These are phyloP conservation scores for Istiophorus platypterus DNA, from an alignment of 2,113 vertebrate species.

Conservation along the genomic window DNA sequence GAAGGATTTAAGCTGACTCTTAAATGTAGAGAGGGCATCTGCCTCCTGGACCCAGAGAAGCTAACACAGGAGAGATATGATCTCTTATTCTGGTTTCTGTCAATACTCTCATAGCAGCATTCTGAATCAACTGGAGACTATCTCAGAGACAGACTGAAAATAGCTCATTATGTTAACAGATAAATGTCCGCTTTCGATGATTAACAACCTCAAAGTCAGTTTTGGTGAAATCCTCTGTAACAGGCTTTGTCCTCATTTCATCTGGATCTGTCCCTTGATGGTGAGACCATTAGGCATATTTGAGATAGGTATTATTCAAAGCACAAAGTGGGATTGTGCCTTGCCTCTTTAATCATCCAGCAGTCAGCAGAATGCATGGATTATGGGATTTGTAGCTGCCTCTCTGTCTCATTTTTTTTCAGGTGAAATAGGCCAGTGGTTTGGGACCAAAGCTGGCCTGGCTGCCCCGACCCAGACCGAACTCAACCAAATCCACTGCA, in stretches of 20 bases:
- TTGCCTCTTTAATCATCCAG: conserved; percentile 48
- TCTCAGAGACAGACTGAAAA: too few relatives aligned
- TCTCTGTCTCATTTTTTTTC: conserved; percentile 48
- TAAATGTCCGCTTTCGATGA: not conserved
- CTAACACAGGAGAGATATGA: too few relatives aligned
- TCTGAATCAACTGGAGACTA: too few relatives aligned
- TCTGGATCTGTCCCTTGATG: conserved; percentile 18
- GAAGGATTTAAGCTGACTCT: too few relatives aligned
- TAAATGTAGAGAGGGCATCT: too few relatives aligned
- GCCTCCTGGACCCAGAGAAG: too few relatives aligned
- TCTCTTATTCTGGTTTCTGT: too few relatives aligned
- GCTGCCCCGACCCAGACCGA: not conserved
- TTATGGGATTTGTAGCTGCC: conserved; percentile 55
- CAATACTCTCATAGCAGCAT: too few relatives aligned
- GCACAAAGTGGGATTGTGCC: conserved; percentile 37
- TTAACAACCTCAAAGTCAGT: not conserved
- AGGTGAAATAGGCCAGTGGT: conserved; percentile 59
- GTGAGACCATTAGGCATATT: conserved; percentile 38
- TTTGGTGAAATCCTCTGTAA: not conserved
- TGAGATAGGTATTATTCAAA: conserved; percentile 38
- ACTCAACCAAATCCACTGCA: not conserved
- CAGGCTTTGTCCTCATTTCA: conserved; percentile 22
- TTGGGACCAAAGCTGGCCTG: conserved; percentile 14
- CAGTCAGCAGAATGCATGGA: conserved; percentile 46
- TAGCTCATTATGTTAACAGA: not conserved